These are phyloP conservation scores for Cercocebus atys DNA, from an alignment of 2,113 vertebrate genomes.

Conservation along the genomic window DNA sequence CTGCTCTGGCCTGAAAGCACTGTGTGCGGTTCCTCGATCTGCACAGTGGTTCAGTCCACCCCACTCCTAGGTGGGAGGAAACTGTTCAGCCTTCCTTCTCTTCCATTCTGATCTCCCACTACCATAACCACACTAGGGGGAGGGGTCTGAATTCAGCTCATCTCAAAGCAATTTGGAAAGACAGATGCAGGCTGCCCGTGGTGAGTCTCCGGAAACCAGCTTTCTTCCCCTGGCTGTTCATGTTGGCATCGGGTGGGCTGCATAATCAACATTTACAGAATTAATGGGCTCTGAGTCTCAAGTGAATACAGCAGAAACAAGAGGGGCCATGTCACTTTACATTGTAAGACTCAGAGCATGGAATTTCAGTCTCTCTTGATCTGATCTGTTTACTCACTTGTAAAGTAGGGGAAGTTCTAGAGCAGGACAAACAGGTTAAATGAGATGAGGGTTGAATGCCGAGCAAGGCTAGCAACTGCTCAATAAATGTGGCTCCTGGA, in stretches of 20 bases:
- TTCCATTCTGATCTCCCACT: background rate
- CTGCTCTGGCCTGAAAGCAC: background rate
- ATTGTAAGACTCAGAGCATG: rapidly evolving
- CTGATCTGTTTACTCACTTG: background rate
- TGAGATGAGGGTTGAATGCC: background rate
- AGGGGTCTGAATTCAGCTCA: background rate
- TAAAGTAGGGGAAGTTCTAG: background rate
- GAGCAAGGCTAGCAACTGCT: background rate
- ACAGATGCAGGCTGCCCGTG: background rate
- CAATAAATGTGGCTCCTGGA: rapidly evolving
- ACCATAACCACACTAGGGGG: too few relatives aligned
- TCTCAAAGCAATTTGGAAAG: background rate
- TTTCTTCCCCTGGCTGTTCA: background rate
- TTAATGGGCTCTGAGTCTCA: background rate
- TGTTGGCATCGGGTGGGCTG: background rate
- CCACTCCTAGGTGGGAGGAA: background rate
- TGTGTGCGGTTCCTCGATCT: background rate
- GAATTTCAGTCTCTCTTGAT: background rate
- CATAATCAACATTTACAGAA: background rate
- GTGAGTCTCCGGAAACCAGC: background rate
- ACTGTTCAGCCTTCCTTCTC: background rate
- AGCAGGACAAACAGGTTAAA: background rate
- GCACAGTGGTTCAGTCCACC: too few relatives aligned
- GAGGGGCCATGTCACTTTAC: background rate
- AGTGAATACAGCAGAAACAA: background rate